Evolutionary conservation across 2,888 invertebrate genomes (phyloP), one percentile per base, ranked within the genome.

Genomic region (Lycia hirtaria): DNA sequence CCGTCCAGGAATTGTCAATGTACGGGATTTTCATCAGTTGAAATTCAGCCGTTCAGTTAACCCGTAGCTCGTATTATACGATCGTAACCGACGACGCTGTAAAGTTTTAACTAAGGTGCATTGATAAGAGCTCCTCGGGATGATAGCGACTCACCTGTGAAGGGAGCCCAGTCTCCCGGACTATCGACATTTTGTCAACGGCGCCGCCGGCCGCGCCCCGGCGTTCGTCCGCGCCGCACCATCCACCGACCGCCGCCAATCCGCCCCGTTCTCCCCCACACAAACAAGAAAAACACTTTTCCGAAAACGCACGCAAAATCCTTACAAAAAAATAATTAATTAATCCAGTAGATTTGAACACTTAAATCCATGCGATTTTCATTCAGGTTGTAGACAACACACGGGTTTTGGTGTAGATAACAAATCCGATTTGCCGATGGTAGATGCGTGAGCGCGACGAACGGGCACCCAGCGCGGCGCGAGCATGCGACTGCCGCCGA

Each of bases 161-260:
- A 73, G 92, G 88, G 79, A 92, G 87, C 72, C 87, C 88, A 65
- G 90, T 88, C 76, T 92, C 92, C 88, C 92, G 86, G 83, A 83
- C 84, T 91, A 92, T 92, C 87, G 92, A 92, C 92, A 92, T 92
- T 88, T 90, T 81, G 86, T 87, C 83, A 88, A 85, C 87, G 89
- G 87, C 88, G 89, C 85, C 88, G 87, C 88, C 87, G 88, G 89
- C 89, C 89, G 88, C 90, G 81, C 89, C 89, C 89, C 89, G 89
- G 89, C 89, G 87, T 85, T 87, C 87, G 81, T 85, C 79, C 87
- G 81, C 84, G 83, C 80, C 83, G 80, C 83, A 84, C 88, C 90
- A 90, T 90, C 89, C 88, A 88, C 86, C 88, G 71, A 83, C 75
- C 78, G 45, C 45, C 81, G 75, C 78, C 83, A 78, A 80, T 77